Evolutionary conservation across 2,888 invertebrate genomes (phyloP).

Genomic region (Clusia tigrina): DNA sequence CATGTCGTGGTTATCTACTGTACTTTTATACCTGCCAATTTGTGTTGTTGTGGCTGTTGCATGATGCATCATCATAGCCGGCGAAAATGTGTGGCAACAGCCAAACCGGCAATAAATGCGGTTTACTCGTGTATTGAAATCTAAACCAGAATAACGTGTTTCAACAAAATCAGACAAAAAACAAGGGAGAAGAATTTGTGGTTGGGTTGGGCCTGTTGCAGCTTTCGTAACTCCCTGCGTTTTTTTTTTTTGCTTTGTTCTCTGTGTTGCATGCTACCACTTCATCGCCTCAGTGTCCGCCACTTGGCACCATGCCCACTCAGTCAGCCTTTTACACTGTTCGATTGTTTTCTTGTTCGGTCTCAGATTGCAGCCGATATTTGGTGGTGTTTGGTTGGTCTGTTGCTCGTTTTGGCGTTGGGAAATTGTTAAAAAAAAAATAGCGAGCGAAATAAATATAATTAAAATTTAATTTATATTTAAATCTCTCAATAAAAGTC

Average conservation of each 20-base stretch:
- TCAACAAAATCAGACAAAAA: neutral
- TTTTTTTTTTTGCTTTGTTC: neutral
- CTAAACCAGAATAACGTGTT: too few species aligned
- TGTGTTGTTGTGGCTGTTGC: too few species aligned
- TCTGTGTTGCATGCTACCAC: too few species aligned
- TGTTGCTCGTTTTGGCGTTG: neutral
- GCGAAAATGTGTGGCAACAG: neutral
- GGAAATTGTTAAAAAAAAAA: neutral
- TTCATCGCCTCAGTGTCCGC: too few species aligned
- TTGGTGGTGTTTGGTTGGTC: neutral
- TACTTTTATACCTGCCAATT: too few species aligned
- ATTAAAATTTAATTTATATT: neutral
- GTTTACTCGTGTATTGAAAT: neutral
- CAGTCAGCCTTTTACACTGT: constrained; percentile 40
- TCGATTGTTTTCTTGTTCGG: constrained; percentile 16
- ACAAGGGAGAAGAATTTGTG: neutral
- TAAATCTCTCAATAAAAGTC: constrained; percentile 48
- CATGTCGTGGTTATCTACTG: too few species aligned
- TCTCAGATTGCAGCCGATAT: constrained; percentile 21
- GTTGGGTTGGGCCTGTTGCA: neutral
- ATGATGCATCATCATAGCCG: too few species aligned
- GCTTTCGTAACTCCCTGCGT: neutral
- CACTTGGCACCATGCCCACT: constrained; percentile 51
- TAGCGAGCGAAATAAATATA: neutral
- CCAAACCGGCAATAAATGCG: constrained; percentile 2